Conservation (phyloP, 1,140 invertebrate genomes). For the Liolophura sinensis region DNA sequence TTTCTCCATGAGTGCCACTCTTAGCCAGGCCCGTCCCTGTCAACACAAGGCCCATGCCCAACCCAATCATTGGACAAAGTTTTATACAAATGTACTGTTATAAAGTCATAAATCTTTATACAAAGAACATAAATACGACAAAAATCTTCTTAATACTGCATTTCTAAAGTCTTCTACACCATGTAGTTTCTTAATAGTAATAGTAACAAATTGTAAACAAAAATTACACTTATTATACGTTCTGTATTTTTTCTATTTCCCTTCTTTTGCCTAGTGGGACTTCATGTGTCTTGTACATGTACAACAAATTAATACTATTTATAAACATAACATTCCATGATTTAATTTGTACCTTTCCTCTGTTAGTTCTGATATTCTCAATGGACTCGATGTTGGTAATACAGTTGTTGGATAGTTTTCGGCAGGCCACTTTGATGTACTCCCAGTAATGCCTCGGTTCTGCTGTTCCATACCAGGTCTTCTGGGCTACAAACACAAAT, state of each 20-base stretch:
- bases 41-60: background rate
- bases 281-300: no score
- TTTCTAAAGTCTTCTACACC: no score
- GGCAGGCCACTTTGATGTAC: constrained; percentile 30
- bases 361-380: constrained; percentile 34
- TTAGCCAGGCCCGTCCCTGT: constrained; percentile 38
- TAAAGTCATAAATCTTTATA: background rate
- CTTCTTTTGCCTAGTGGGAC: no score
- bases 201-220: no score
- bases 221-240: no score
- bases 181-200: no score
- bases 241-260: no score
- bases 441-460: constrained; percentile 31
- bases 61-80: no score
- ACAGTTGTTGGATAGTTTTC: constrained; percentile 28
- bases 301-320: no score
- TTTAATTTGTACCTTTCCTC: constrained; percentile 27
- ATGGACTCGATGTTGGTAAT: constrained; percentile 34
- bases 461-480: constrained; percentile 29
- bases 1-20: constrained; percentile 42
- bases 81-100: no score
- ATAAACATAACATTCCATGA: no score
- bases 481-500: constrained; percentile 21
- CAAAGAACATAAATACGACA: background rate
- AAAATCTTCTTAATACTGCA: no score